Base-by-base conservation (phyloP, 2,797 vertebrate genomes). In the Remorina albescens region DNA sequence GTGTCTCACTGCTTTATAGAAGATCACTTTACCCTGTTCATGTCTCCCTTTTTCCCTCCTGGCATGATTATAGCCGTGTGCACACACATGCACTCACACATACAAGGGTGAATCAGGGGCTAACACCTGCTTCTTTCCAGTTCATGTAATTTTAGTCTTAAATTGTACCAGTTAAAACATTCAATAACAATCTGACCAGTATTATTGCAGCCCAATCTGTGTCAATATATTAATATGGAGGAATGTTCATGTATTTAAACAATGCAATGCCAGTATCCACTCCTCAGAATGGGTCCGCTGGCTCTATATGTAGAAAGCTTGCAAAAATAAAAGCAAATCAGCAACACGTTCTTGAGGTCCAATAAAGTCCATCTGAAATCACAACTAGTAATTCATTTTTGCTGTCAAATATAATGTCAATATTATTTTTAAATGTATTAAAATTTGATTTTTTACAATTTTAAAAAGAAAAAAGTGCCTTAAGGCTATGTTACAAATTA, bases 1-100 rank as follows among this genome's bases (percentile, higher is more conserved):
- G 71, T 82, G 82, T 86, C 84, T 90, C 77, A 88, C 76, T 57
- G 73, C 83, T 91, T 87, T 88, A 90, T 64, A 64, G 76, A 67
- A 85, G 86, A 84, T 93, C 82, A 42, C 75, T 64, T 92, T 89
- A 85, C 91, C 2, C 1, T 59, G 60, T 75, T 72, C 28, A 63
- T 67, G 76, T 81, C 74, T 84, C 57, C 51, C 68, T 61, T 60
- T 71, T 67, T 56, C 55, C 70, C 80, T 69, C 68, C 75, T 80
- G 86, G 85, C 81, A 81, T 62, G 61, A 72, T 15, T 57, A 55
- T 26, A 73, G 63, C 72, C 78, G 80, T 21, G 21, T 66, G 66
- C 39, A 53, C 65, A 73, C 76, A 68, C 84, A 77, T 15, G 39
- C 68, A 84, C 71, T 28, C 63, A 54, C 30, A 64, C 68, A 66